phyloP scores from a whole-genome alignment of 2,888 invertebrate genomes.

The Harpalus rufipes region DNA sequence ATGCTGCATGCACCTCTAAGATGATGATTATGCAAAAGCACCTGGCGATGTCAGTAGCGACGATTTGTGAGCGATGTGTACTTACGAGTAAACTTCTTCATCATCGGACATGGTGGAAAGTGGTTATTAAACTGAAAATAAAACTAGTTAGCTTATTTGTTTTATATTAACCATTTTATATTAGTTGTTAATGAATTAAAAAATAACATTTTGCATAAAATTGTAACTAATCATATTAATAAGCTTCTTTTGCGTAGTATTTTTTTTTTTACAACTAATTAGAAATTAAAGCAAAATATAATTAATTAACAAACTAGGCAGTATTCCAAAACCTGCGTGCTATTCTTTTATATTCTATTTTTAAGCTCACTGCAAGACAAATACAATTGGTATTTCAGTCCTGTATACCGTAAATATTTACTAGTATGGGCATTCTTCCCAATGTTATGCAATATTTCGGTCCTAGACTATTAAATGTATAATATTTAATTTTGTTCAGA shows the following conservation, averaged over 20 bases:
- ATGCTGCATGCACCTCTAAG: conserved; percentile 62
- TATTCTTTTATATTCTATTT: conserved; percentile 22
- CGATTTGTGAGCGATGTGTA: conserved; percentile 74
- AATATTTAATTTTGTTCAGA: too few relatives aligned
- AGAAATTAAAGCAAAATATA: neutral
- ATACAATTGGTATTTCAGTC: conserved; percentile 13
- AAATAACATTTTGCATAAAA: too few relatives aligned
- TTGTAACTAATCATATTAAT: too few relatives aligned
- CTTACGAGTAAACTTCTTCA: conserved; percentile 96
- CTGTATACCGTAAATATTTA: conserved; percentile 27
- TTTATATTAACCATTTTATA: neutral
- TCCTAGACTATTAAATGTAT: neutral
- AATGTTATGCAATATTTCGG: conserved; percentile 45
- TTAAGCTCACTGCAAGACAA: neutral
- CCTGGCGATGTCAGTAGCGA: conserved; percentile 66
- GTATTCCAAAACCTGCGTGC: neutral
- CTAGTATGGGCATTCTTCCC: conserved; percentile 58
- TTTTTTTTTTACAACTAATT: neutral
- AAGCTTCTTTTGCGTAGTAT: neutral
- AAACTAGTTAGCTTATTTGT: conserved; percentile 15
- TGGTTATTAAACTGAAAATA: conserved; percentile 79
- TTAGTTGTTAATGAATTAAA: too few relatives aligned
- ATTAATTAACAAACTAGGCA: conserved; percentile 9
- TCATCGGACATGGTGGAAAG: conserved; percentile 94
- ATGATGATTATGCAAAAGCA: conserved; percentile 66